Evolutionary conservation across 2,113 vertebrate genomes (phyloP), one percentile per base, ranked within the genome.

Genomic region (Hassar affinis): DNA sequence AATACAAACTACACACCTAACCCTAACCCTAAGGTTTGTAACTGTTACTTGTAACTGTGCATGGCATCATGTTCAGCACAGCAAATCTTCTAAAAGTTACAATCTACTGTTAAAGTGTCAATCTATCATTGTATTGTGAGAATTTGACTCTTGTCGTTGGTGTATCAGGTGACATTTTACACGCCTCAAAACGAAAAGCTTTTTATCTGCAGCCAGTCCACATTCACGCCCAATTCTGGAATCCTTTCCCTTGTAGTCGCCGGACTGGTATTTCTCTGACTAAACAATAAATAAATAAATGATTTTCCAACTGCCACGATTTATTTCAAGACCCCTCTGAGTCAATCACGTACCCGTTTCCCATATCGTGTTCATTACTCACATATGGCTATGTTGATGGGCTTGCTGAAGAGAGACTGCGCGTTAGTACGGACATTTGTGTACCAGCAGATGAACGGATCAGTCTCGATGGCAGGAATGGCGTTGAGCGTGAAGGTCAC

Each of bases 361-460:
- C 25, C 42, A 71, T 25, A 12, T 30, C 56, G 57, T 38, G 33
- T 10, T 47, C 25, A 14, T 54, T 49, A 85, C 88, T 64, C 54
- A 87, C 79, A 72, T 47, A 84, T 74, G 15, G 61, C n/a, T 33
- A 86, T 20, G 25, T 75, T 59, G 52, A 87, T 10, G 38, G 76
- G 6, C 6, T 45, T 62, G 27, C 86, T 87, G 54, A 85, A 69
- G 30, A 8, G 35, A 62, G 86, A 85, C 25, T 9, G 69, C 9
- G 5, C 1, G 12, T 11, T 20, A 25, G 51, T 54, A 1, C 0
- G 6, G 49, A 49, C 68, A 22, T 71, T 30, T 62, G 27, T 61
- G 84, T 85, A 87, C 86, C 84, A 83, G 80, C 86, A 87, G 7
- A 77, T 77, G 1, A 80, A n/a, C 6, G 81, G 3, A 42, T 6